Base-by-base conservation (phyloP, 2,113 vertebrate genomes). In the Centropus bengalensis region DNA sequence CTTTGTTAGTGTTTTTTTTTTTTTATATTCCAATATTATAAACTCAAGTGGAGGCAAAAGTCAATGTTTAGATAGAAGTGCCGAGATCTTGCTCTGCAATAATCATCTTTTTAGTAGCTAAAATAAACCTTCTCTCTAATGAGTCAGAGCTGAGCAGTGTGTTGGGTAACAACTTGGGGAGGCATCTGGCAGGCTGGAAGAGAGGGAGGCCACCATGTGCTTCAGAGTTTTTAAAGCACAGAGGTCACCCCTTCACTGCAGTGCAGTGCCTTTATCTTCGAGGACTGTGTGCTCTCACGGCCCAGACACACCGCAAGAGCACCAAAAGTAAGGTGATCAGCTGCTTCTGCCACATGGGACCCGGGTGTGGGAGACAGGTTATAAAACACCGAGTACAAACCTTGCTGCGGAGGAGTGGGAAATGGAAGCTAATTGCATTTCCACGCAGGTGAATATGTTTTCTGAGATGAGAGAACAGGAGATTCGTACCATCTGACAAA, bases 401-500 rank as follows among this genome's bases (percentile, higher is more conserved):
- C 38, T 56, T 69, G 40, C 60, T 86, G 55, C 0, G 32, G 86
- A 94, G 88, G 92, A 94, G 88, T 88, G 60, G 73, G 73, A 94
- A 90, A 59, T 59, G 51, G 76, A 77, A 88, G 45, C 33, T 89
- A 80, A 66, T 73, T 73, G 63, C 58, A 54, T 96, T 87, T 89
- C 28, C 8, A 63, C 59, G 79, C 75, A 95, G 94, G 81, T 96
- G 76, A 91, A 69, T 76, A 33, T 63, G 51, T 80, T 92, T 92
- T 84, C 78, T 70, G 89, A 93, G 67, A 58, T 73, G 89, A 82
- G 59, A 82, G 52, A 44, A 49, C 33, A 52, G 60, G 91, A 93
- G 74, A 73, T 77, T 94, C 67, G 80, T 71, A 77, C 86, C 23
- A 45, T 91, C 91, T 94, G 67, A 76, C 82, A 83, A 80, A 94